phyloP scores from a whole-genome alignment of 2,888 invertebrate genomes.

The Acanthopleura granulata region DNA sequence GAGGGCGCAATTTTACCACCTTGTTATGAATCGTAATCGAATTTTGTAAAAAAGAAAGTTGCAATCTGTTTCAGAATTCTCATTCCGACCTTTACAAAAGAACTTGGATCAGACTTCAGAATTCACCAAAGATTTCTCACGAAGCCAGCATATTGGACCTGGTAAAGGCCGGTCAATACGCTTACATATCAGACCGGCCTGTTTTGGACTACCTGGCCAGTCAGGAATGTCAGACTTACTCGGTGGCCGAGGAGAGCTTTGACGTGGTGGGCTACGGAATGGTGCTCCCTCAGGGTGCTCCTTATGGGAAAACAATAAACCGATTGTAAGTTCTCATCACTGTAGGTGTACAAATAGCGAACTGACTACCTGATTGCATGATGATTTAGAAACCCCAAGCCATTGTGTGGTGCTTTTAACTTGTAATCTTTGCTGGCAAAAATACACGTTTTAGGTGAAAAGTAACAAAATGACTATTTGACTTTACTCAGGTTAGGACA shows the following conservation, averaged over 20 bases:
- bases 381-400: too few relatives aligned
- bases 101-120: neutral
- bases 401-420: too few relatives aligned
- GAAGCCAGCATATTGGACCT: constrained; percentile 19
- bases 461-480: too few relatives aligned
- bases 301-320: constrained; percentile 34
- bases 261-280: constrained; percentile 40
- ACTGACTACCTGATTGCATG: too few relatives aligned
- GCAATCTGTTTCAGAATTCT: too few relatives aligned
- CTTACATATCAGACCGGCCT: constrained; percentile 40
- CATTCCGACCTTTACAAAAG: constrained; percentile 33
- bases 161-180: constrained; percentile 23
- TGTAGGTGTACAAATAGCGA: too few relatives aligned
- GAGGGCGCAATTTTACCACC: too few relatives aligned
- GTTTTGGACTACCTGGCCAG: constrained; percentile 37
- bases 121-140: neutral
- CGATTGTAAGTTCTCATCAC: constrained; percentile 31
- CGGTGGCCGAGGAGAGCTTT: constrained; percentile 38
- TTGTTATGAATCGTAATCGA: too few relatives aligned
- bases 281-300: constrained; percentile 37
- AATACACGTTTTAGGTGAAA: too few relatives aligned
- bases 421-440: too few relatives aligned
- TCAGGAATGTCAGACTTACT: constrained; percentile 31
- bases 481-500: too few relatives aligned
- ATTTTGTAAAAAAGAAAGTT: too few relatives aligned